Base-by-base conservation (phyloP, 2,797 vertebrate species). In the Tiaroga cobitis region DNA sequence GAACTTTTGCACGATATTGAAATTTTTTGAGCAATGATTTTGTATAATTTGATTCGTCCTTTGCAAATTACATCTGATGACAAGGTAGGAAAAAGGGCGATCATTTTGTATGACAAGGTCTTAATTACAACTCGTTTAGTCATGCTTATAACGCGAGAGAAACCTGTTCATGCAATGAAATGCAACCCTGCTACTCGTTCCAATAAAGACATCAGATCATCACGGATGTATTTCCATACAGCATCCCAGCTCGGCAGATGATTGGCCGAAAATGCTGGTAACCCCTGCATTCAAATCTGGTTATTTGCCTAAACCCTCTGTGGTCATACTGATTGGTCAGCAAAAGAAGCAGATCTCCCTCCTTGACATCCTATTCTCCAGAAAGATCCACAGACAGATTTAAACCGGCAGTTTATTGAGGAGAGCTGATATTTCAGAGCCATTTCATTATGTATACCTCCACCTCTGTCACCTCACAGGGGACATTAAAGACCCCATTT, bases 251-350 rank as follows among this genome's bases (percentile, higher is more conserved):
- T 32, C 41, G 13, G 43, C 11, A 13, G 34, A 61, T 68, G 82
- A 68, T 77, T 77, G 43, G 73, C 43, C 26, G 81, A 34, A 75
- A 26, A 76, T 19, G 24, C 32, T 32, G 39, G 32, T 16, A 51
- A 81, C 8, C 41, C 81, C 72, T 84, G 61, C 74, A 78, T 84
- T 77, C 34, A 84, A 59, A 78, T 78, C 43, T 51, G 24, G n/a
- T 32, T 43, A 56, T 78, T 78, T 69, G 82, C 74, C 63, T 78
- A 32, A 84, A 78, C 39, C 69, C 73, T 29, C 7, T 54, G 82
- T 63, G 59, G 5, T 10, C 56, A 82, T 63, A 67, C 74, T 56
- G 49, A 77, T 54, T 67, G 59, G 82, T 26, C 18, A 11, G 61
- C 13, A 9, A 41, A 69, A 19, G 8, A 69, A 77, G 68, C 9